These are phyloP conservation scores for Helleia helle DNA, from an alignment of 2,888 invertebrate species.

Conservation along the genomic window DNA sequence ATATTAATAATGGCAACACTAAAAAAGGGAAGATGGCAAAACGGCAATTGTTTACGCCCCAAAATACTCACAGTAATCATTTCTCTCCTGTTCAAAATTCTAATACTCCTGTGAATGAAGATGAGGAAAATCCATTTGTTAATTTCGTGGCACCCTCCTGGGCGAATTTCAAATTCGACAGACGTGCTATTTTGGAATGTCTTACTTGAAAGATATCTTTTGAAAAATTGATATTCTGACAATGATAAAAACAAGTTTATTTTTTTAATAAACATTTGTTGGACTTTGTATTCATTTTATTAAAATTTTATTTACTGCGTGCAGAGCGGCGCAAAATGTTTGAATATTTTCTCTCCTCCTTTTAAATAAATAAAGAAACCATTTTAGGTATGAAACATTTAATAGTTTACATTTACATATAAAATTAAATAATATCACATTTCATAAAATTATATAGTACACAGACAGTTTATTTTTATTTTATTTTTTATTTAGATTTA, in stretches of 20 bases:
- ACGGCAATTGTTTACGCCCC: constrained; percentile 72
- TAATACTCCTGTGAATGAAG: constrained; percentile 25
- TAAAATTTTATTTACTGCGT: no score
- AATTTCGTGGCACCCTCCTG: constrained; percentile 76
- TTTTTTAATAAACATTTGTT: no score
- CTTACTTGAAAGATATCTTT: constrained; percentile 39
- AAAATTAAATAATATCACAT: not conserved
- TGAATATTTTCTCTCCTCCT: no score
- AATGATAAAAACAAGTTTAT: no score
- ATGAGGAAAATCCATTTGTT: constrained; percentile 31
- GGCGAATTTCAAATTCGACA: constrained; percentile 79
- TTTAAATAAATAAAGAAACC: no score
- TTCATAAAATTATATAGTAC: no score
- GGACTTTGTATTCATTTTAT: no score
- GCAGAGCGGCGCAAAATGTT: no score
- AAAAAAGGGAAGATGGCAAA: constrained; percentile 58
- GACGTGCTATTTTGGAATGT: constrained; percentile 66
- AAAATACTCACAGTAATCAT: constrained; percentile 39
- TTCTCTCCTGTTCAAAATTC: constrained; percentile 44
- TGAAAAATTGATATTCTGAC: no score
- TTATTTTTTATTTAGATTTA: no score
- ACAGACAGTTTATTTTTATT: no score
- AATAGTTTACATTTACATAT: not conserved
- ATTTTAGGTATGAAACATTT: no score
- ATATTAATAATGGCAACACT: constrained; percentile 23